Base-by-base conservation (phyloP, 2,113 vertebrate species). In the Centropristis striata region DNA sequence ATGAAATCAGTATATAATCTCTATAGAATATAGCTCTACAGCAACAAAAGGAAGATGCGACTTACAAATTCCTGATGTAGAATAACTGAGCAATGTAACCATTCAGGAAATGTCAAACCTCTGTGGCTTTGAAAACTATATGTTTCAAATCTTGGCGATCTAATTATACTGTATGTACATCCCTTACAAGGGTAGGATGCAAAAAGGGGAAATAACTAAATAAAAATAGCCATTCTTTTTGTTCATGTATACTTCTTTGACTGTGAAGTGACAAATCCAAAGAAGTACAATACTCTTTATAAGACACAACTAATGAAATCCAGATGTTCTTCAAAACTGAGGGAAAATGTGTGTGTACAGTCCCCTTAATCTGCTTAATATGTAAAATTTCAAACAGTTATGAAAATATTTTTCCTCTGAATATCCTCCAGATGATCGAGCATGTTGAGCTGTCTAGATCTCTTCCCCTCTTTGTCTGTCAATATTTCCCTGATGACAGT, bases 331-430 rank as follows among this genome's bases (percentile, higher is more conserved):
- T 67, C 47, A 78, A n/a, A n/a, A 60, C n/a, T 39, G 13, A 27
- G 49, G 44, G 75, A 44, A 76, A 81, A 90, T 70, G 67, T 72
- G 59, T 82, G 74, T 88, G 61, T 84, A 86, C 75, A 78, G 83
- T 68, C 81, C 81, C 70, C 81, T 83, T 93, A 92, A 95, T 93
- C 89, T 66, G 64, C 81, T 87, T 93, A 90, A 92, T 92, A 92
- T 92, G 86, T 88, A 87, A 89, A 84, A 93, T 94, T 91, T 92
- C 81, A 89, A 93, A 93, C 87, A 87, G 89, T 91, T 92, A 86
- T 91, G 80, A 94, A 93, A 95, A 93, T 93, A 92, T 92, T 91
- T 93, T 90, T 76, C 79, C 80, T 84, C 78, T 50, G 81, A 94
- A 92, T 93, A 79, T 85, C 80, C 83, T 93, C 84, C 88, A 93